These are phyloP conservation scores for Macquaria ambigua DNA, from an alignment of 2,113 vertebrate genomes.

Conservation along the genomic window DNA sequence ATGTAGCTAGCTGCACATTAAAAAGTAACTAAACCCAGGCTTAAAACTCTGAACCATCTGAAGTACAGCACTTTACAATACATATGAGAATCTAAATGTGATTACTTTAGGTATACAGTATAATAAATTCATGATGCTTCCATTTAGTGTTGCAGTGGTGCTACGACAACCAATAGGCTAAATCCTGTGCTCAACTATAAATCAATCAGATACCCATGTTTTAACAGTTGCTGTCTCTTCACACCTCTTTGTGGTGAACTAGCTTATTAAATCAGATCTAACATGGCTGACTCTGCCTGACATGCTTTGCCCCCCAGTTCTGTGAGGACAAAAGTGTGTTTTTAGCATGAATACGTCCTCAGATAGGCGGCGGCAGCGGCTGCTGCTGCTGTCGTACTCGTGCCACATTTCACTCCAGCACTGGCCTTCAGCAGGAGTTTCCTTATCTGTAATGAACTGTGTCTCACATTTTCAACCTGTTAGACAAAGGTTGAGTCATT, in stretches of 20 bases:
- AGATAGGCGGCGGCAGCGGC: background rate
- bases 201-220: background rate
- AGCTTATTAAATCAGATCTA: background rate
- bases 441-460: conserved; percentile 13
- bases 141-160: background rate
- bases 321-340: background rate
- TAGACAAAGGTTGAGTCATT: background rate
- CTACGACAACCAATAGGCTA: background rate
- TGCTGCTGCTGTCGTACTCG: background rate
- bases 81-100: no score
- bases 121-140: no score
- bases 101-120: no score
- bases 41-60: background rate
- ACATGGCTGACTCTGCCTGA: background rate
- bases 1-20: no score
- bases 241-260: background rate
- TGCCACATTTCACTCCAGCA: background rate
- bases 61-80: background rate
- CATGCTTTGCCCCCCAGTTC: no score
- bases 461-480: conserved; percentile 11
- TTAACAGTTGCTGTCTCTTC: background rate
- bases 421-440: background rate
- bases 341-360: background rate
- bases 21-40: background rate
- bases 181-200: background rate